Evolutionary conservation across 2,113 vertebrate genomes (phyloP).

Genomic region (Microtus oregoni): DNA sequence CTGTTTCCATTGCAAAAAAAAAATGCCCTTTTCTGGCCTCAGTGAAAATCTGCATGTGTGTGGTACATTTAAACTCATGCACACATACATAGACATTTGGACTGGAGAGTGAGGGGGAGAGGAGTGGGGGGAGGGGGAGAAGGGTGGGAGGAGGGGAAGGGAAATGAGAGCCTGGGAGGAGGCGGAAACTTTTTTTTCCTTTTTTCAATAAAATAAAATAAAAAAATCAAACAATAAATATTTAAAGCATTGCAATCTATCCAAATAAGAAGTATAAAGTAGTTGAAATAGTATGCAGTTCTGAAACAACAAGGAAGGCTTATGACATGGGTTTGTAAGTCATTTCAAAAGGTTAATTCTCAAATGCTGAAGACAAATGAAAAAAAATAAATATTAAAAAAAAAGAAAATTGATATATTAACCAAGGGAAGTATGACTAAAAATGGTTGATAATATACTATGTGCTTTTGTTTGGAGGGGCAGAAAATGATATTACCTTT

Average conservation of each 20-base stretch:
- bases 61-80: background rate
- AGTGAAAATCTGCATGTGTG: background rate
- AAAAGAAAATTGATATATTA: background rate
- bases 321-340: background rate
- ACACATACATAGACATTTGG: too few species aligned
- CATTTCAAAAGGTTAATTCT: background rate
- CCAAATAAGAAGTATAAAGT: background rate
- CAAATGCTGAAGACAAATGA: background rate
- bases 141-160: too few species aligned
- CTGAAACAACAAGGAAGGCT: background rate
- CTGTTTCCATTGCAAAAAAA: background rate
- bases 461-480: background rate
- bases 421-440: background rate
- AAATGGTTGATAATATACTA: background rate
- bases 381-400: background rate
- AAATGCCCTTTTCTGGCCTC: background rate
- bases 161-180: too few species aligned
- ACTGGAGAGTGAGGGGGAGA: too few species aligned
- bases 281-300: background rate
- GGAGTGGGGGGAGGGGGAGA: too few species aligned
- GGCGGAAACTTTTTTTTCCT: too few species aligned
- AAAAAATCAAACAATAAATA: background rate
- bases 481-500: background rate
- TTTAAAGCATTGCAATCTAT: background rate
- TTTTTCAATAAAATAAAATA: too few species aligned